These are phyloP conservation scores for Anthonomus grandis DNA, from an alignment of 1,140 invertebrate genomes.

Conservation along the genomic window DNA sequence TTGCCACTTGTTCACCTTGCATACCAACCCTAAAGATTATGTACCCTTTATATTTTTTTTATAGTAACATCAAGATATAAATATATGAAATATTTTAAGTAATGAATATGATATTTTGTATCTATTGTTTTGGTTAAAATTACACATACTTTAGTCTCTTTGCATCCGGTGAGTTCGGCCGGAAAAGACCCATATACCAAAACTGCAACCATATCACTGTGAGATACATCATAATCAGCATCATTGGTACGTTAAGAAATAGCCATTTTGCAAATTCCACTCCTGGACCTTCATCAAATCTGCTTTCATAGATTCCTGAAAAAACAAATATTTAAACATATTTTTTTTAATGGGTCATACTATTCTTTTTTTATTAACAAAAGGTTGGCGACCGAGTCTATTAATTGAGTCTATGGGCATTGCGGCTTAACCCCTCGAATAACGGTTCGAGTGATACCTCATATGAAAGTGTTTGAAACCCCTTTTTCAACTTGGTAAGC, in stretches of 20 bases:
- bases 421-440: too few species aligned
- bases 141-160: conserved; percentile 32
- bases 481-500: too few species aligned
- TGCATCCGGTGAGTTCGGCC: conserved; percentile 47
- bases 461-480: too few species aligned
- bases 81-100: too few species aligned
- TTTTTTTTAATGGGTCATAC: too few species aligned
- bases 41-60: too few species aligned
- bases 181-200: conserved; percentile 71
- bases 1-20: conserved; percentile 58
- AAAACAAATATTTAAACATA: too few species aligned
- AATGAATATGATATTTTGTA: neutral
- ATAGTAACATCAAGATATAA: too few species aligned
- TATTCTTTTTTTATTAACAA: too few species aligned
- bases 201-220: conserved; percentile 72
- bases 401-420: too few species aligned
- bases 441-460: too few species aligned
- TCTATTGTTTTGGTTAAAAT: neutral
- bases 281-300: conserved; percentile 51
- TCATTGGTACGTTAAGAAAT: conserved; percentile 62
- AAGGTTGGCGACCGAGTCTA: too few species aligned
- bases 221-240: conserved; percentile 68
- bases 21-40: conserved; percentile 36
- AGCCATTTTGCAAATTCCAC: conserved; percentile 78
- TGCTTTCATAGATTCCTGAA: conserved; percentile 35